Evolutionary conservation across 2,797 vertebrate species (phyloP), one percentile per base, ranked within the genome.

Genomic region (Ispidina lecontei): DNA sequence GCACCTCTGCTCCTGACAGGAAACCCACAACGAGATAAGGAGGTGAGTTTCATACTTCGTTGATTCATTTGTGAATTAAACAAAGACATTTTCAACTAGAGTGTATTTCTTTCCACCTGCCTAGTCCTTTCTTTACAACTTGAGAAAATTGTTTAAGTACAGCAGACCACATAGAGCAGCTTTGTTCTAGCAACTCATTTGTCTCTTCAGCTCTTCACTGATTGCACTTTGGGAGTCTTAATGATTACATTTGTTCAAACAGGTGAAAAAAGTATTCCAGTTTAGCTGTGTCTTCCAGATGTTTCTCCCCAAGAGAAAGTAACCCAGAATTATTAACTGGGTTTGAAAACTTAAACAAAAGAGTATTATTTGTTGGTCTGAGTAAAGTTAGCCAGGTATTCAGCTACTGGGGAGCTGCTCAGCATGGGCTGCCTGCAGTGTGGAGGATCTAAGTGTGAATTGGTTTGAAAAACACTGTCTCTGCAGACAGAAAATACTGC

Each of bases 51-150:
- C 91, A 86, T 94, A 83, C 75, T 73, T 91, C 39, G 6, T 64
- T 87, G 87, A 88, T 76, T 80, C 49, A 90, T 87, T 93, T 95
- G 44, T 69, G 88, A 95, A 96, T 94, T 94, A 95, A 94, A 94
- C 79, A 93, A 91, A 94, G 60, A 21, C 14, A 5, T 18, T 95
- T 96, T 92, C 69, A 58, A 33, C 17, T 55, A 22, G 12, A 26
- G 2, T 9, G 16, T 58, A 0, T 37, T 73, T 71, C 46, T 74
- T 90, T 68, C 43, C 37, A 52, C 29, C 39, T 63, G 21, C 41
- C 33, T 64, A 5, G 8, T 60, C 25, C 35, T 65, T 92, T 35
- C 63, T 60, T 71, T 60, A 18, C 46, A 63, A 31, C 28, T 64
- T 7, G 6, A 2, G 7, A 31, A 68, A 62, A 37, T 17, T 23